A percentile compares a stretch with the other conserved stretches of the same genome.
Conservation (phyloP, 2,113 vertebrate species). For the Bothrops jararaca region DNA sequence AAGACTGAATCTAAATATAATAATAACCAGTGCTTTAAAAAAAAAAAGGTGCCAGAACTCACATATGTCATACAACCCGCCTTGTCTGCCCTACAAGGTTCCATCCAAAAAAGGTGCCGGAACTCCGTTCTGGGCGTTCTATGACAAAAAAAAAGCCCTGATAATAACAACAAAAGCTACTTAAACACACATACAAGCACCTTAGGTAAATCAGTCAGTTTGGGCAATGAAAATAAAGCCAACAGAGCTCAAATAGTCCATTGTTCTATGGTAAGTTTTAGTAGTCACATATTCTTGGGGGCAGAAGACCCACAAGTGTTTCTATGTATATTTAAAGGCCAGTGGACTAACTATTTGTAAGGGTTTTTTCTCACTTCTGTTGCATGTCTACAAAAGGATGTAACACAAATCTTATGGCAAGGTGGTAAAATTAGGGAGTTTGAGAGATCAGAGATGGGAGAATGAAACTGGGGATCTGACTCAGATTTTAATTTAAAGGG, state of each 20-base stretch:
- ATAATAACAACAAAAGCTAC: not conserved
- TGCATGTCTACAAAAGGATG: not conserved
- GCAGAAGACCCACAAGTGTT: not conserved
- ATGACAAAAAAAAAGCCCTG: too few species aligned
- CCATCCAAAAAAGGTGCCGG: too few species aligned
- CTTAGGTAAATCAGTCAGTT: not conserved
- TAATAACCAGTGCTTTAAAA: not conserved
- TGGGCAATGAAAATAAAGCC: not conserved
- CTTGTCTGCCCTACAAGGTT: too few species aligned
- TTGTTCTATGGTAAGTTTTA: not conserved
- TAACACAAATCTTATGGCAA: not conserved
- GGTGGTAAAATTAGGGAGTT: not conserved
- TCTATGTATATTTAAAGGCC: not conserved
- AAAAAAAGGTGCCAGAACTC: too few species aligned
- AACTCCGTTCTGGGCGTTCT: too few species aligned
- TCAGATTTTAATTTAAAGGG: not conserved
- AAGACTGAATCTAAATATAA: not conserved
- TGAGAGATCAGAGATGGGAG: too few species aligned
- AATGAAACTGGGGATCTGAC: not conserved
- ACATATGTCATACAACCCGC: too few species aligned
- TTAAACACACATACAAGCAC: not conserved
- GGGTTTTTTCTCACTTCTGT: not conserved
- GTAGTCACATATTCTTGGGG: not conserved
- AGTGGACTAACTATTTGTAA: not conserved
- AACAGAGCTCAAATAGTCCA: not conserved